A percentile compares a stretch with the other conserved stretches of the same genome.
Conservation (phyloP, 2,113 vertebrate species). For the Lepisosteus osseus region DNA sequence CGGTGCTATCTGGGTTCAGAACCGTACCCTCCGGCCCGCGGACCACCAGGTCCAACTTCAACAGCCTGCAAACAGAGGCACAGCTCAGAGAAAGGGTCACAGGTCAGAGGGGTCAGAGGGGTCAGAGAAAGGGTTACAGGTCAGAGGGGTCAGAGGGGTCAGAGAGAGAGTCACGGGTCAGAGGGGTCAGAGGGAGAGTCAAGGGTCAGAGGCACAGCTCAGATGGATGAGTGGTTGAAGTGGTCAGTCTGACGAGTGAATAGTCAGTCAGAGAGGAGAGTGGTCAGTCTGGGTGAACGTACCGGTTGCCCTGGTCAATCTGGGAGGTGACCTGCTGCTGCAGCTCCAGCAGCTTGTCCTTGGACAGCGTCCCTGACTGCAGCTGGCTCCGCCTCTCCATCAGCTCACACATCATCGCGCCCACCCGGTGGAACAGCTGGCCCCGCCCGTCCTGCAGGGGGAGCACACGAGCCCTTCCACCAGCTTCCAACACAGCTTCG, state of each 20-base stretch:
- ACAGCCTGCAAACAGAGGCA: constrained; percentile 21
- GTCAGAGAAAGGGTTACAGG: too few species aligned
- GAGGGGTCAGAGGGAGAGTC: too few species aligned
- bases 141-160: too few species aligned
- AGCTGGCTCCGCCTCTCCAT: constrained; percentile 49
- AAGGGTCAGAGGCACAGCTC: too few species aligned
- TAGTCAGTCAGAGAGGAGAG: too few species aligned
- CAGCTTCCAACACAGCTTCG: too few species aligned
- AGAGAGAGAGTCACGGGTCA: too few species aligned
- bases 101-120: rapidly evolving
- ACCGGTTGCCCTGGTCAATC: constrained; percentile 56
- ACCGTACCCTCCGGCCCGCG: constrained; percentile 46
- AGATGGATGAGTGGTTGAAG: too few species aligned
- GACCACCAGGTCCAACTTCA: constrained; percentile 45
- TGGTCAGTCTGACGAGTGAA: too few species aligned
- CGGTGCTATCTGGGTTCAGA: constrained; percentile 47
- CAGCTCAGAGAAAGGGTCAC: background rate
- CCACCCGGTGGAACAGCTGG: constrained; percentile 35
- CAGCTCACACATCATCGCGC: constrained; percentile 47
- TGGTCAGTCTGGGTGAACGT: constrained; percentile 2
- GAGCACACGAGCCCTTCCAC: too few species aligned
- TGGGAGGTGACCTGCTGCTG: constrained; percentile 49
- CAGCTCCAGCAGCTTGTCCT: constrained; percentile 44
- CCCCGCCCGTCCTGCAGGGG: constrained; percentile 19
- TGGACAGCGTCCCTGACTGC: constrained; percentile 46